phyloP scores from a whole-genome alignment of 2,797 vertebrate genomes.

The Epinephelus awoara region DNA sequence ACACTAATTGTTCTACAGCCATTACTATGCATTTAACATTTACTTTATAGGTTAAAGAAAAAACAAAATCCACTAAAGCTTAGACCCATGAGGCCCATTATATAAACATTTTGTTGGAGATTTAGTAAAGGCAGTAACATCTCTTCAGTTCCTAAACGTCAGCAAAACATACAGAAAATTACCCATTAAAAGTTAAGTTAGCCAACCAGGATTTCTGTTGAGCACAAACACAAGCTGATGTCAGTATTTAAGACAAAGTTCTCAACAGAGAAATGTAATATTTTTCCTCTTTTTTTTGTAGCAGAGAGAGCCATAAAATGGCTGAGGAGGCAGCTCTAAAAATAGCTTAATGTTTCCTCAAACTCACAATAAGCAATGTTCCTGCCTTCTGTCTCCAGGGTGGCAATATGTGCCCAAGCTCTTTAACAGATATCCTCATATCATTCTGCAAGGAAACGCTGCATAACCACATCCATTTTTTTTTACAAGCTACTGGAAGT shows the following conservation, averaged over 20 bases:
- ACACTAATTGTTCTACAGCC: no score
- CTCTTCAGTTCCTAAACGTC: not conserved
- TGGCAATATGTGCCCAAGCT: slow-evolving; percentile 35
- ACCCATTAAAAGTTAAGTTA: not conserved
- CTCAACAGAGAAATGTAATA: not conserved
- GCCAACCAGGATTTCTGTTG: not conserved
- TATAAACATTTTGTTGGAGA: not conserved
- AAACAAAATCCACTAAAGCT: not conserved
- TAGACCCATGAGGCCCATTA: not conserved
- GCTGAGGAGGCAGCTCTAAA: slow-evolving; percentile 65
- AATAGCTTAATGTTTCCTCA: slow-evolving; percentile 70
- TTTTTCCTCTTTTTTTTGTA: slow-evolving; percentile 11
- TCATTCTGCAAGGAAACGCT: slow-evolving; percentile 8
- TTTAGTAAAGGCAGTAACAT: not conserved
- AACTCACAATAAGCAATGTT: slow-evolving; percentile 66
- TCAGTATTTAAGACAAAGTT: not conserved
- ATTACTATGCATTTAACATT: no score
- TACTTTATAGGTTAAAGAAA: no score
- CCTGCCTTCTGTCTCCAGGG: slow-evolving; percentile 45
- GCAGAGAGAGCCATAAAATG: slow-evolving; percentile 54
- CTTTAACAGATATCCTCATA: slow-evolving; percentile 21
- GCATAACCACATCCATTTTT: not conserved
- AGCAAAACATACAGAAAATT: not conserved
- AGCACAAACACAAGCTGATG: not conserved
- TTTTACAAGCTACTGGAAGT: not conserved